Evolutionary conservation across 2,113 vertebrate genomes (phyloP), one percentile per base, ranked within the genome.

Genomic region (Phylloscopus trochiloides): DNA sequence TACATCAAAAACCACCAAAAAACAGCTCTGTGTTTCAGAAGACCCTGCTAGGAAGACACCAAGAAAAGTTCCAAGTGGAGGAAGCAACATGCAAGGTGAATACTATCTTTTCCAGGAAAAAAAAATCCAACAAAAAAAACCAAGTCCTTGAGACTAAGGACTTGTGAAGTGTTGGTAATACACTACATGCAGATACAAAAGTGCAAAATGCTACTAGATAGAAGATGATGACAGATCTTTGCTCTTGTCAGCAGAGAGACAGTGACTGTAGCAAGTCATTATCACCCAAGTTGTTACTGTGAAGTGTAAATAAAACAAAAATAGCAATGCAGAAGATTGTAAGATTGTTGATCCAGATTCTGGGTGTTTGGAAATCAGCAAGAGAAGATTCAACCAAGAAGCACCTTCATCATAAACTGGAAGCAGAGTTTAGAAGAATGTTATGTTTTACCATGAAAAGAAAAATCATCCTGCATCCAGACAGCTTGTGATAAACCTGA

Each of bases 251-350:
- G 94, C 91, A 94, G 94, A 93, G 94, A 95, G 91, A 94, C 94
- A 94, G 95, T 95, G 94, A 95, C 94, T 94, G 76, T 90, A 95
- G 88, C 88, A 96, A 97, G 94, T 96, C 94, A 93, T 96, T 97
- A 97, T 92, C 96, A 96, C 95, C 91, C 95, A 95, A 94, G 86
- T 97, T 94, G 96, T 96, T 96, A 96, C 95, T 95, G 94, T 94
- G 94, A 96, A 97, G 94, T 92, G 94, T 97, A 97, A 97, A 97
- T 93, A 96, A 95, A 96, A 90, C 92, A 97, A 92, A 97, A 96
- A 97, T 97, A 97, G 88, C 79, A 9, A 52, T 12, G 8, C 10
- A 67, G 72, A 84, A 95, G 21, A 94, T 88, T 88, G 55, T 94
- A 84, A 91, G 68, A 94, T 84, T 95, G 92, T 96, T 97, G 95